Evolutionary conservation across 1,140 invertebrate genomes (phyloP), one percentile per base, ranked within the genome.

Genomic region (Drosophila pruinosa): DNA sequence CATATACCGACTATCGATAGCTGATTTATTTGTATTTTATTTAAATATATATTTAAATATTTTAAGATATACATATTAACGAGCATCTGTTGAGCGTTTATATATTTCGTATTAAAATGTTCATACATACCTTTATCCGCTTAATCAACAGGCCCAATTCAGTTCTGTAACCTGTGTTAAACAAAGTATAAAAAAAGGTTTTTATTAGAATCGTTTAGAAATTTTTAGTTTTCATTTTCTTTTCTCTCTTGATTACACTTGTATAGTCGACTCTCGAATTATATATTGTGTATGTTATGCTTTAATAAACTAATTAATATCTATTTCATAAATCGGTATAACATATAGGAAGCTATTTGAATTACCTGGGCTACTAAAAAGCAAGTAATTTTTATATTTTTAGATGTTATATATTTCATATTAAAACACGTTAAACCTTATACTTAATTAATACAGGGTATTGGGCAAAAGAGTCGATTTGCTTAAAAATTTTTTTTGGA

Each of bases 121-220:
- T 43, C 5, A 3, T n/a, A 69, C 82, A 39, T 81, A 85, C 81
- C 81, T 79, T 80, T 75, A 78, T 81, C 71, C 58, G 59, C 78
- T 88, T 86, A 88, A 88, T 86, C 78, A 88, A 82, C 82, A 82
- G 79, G 50, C 63, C 53, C 61, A n/a, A n/a, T n/a, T n/a, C n/a
- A n/a, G 47, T 47, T 19, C n/a, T 41, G 72, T 22, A 61, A 61
- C 47, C 58, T 77, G 59, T 39, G 36, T 14, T 38, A 58, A 62
- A 50, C 52, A 56, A 39, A 63, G 36, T 47, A 34, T 48, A 54
- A 48, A 62, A 85, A 85, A 82, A 81, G 74, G 77, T 82, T 88
- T 88, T 88, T 58, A 75, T 86, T 86, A 85, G 73, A 86, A 80
- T 77, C 77, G 77, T 64, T 74, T 74, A 75, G 71, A 85, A 85